Evolutionary conservation across 2,888 invertebrate genomes (phyloP).

Genomic region (Synergus umbraculus): DNA sequence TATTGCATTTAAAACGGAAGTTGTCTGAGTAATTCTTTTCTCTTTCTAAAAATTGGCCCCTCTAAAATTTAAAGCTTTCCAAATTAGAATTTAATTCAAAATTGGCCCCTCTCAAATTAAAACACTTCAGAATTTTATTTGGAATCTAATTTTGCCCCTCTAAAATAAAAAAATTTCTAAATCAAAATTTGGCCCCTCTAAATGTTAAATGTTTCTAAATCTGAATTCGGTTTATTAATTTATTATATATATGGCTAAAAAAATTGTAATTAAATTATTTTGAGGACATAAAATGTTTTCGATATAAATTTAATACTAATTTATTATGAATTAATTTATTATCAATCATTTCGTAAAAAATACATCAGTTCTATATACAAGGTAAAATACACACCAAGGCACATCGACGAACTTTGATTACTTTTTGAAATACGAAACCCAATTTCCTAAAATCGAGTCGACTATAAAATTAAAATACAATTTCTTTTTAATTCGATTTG

Average conservation of each 20-base stretch:
- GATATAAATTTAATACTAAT: not conserved
- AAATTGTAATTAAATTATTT: too few relatives aligned
- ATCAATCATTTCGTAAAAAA: not conserved
- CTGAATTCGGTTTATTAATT: too few relatives aligned
- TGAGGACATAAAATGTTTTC: not conserved
- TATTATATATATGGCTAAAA: too few relatives aligned
- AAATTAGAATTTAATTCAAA: not conserved
- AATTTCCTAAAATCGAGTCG: not conserved
- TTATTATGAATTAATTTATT: constrained; percentile 31
- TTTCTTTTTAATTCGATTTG: not conserved
- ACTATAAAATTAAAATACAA: not conserved
- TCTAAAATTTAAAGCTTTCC: not conserved
- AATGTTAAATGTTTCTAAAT: not conserved
- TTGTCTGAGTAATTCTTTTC: not conserved
- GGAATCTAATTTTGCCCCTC: not conserved
- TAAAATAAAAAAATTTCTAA: not conserved
- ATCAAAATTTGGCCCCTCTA: not conserved
- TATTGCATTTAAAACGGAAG: constrained; percentile 4
- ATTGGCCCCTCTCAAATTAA: too few relatives aligned
- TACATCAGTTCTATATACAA: constrained; percentile 34
- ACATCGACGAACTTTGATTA: not conserved
- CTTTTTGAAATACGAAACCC: not conserved
- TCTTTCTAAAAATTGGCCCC: not conserved
- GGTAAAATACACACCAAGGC: constrained; percentile 33
- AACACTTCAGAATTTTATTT: too few relatives aligned